These are phyloP conservation scores for Chrosomus eos DNA, from an alignment of 2,797 vertebrate species.

Conservation along the genomic window DNA sequence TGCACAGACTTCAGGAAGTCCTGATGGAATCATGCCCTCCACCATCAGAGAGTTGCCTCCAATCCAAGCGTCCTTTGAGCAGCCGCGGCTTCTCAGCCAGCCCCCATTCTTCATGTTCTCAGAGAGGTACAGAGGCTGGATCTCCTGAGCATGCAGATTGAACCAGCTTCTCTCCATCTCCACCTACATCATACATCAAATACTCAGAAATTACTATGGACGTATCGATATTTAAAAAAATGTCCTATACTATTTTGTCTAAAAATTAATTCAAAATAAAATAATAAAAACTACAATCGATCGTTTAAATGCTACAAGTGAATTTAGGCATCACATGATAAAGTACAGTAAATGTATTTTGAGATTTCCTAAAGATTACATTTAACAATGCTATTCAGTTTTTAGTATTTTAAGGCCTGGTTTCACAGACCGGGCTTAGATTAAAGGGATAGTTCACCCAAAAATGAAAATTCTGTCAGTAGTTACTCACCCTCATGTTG, in stretches of 20 bases:
- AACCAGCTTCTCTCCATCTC: constrained; percentile 84
- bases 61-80: constrained; percentile 84
- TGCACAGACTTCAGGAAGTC: constrained; percentile 66
- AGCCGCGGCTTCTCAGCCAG: constrained; percentile 80
- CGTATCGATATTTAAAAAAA: neutral
- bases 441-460: too few relatives aligned
- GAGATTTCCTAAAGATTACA: too few relatives aligned
- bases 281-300: neutral
- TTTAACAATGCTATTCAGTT: too few relatives aligned
- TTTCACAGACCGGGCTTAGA: too few relatives aligned
- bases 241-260: neutral
- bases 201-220: neutral
- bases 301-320: neutral
- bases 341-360: too few relatives aligned
- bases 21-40: constrained; percentile 78
- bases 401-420: too few relatives aligned
- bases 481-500: too few relatives aligned
- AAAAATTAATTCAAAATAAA: neutral
- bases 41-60: constrained; percentile 89
- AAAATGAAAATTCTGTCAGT: too few relatives aligned
- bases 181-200: constrained; percentile 67
- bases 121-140: constrained; percentile 83
- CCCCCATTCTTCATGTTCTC: constrained; percentile 59
- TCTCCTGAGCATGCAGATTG: constrained; percentile 85
- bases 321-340: neutral